Conservation (phyloP, 2,888 invertebrate genomes). For the Balanococcus diminutus region DNA sequence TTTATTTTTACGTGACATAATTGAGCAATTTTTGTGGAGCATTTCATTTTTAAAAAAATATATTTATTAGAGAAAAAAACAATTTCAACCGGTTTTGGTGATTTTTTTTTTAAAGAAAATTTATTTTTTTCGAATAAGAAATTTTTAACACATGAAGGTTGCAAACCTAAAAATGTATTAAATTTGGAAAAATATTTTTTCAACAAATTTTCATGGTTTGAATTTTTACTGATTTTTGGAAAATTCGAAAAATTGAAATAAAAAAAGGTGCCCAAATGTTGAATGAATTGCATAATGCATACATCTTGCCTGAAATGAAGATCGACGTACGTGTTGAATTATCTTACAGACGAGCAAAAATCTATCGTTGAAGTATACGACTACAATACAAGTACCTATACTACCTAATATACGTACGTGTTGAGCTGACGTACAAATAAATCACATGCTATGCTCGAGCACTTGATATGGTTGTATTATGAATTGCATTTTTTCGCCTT, state of each 20-base stretch:
- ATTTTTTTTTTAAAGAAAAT: neutral
- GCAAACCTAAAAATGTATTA: neutral
- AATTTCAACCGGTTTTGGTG: neutral
- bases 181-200: neutral
- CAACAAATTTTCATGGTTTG: neutral
- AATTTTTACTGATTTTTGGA: no score
- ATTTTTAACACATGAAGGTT: neutral
- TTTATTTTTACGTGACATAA: neutral
- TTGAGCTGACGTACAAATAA: neutral
- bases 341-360: neutral
- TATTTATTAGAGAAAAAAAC: no score
- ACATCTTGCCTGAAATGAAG: neutral
- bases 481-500: conserved; percentile 22
- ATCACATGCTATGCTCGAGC: neutral
- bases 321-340: neutral
- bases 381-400: neutral
- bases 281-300: conserved; percentile 4
- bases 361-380: neutral
- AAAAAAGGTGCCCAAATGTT: neutral
- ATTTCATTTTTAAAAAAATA: neutral
- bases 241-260: neutral
- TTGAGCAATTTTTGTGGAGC: neutral
- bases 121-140: neutral
- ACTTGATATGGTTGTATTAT: neutral
- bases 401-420: neutral